Conservation (phyloP, 1,140 invertebrate genomes). For the Heliconius melpomene region DNA sequence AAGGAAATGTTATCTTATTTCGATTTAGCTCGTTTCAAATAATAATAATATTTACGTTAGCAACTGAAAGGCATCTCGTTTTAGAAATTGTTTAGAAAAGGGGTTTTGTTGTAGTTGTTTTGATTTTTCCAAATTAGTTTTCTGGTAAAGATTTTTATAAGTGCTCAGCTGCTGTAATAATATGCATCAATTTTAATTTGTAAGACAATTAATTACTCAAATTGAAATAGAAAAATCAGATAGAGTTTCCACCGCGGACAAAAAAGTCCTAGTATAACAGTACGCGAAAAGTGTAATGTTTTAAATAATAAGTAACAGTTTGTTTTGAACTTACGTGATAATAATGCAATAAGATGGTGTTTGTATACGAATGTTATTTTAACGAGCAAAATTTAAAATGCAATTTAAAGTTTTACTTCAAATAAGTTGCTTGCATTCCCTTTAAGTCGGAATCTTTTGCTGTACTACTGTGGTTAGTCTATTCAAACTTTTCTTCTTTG, state of each 20-base stretch:
- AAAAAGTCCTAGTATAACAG: not conserved
- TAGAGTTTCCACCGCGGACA: not conserved
- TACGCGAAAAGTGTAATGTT: too few species aligned
- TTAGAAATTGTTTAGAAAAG: not conserved
- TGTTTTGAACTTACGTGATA: constrained; percentile 17
- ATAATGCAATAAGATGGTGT: constrained; percentile 37
- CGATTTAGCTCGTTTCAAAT: not conserved
- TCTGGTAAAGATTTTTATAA: not conserved
- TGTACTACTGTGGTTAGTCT: constrained; percentile 63
- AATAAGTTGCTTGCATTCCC: constrained; percentile 59
- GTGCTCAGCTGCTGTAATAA: not conserved
- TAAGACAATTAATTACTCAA: not conserved
- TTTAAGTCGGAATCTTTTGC: constrained; percentile 61
- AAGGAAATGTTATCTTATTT: constrained; percentile 1
- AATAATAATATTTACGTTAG: not conserved
- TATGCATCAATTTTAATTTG: not conserved
- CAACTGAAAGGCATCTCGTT: not conserved
- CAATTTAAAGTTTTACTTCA: constrained; percentile 71
- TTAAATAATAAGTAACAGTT: not conserved
- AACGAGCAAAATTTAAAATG: constrained; percentile 70
- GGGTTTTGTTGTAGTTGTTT: not conserved
- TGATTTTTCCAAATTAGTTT: not conserved
- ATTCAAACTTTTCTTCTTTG: constrained; percentile 59
- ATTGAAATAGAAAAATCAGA: not conserved
- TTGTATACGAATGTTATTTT: constrained; percentile 49